Evolutionary conservation across 2,888 invertebrate genomes (phyloP).

Genomic region (Nomada hirtipes): DNA sequence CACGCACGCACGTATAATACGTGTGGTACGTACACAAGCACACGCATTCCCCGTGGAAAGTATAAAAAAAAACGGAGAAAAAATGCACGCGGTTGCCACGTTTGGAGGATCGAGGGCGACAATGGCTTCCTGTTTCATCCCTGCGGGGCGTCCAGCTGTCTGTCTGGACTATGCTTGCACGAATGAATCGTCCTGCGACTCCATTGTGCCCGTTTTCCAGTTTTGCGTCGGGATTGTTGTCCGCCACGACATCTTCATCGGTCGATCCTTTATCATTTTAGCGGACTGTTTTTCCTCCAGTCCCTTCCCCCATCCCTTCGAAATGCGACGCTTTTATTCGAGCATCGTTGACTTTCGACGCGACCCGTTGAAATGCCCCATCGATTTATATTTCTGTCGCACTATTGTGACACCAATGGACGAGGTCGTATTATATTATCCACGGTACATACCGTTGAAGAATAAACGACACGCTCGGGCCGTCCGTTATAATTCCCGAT

Average conservation of each 20-base stretch:
- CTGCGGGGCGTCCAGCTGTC: slow-evolving; percentile 77
- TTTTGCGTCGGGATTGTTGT: slow-evolving; percentile 63
- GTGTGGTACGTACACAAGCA: slow-evolving; percentile 15
- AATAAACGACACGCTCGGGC: neutral
- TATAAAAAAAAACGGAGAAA: slow-evolving; percentile 29
- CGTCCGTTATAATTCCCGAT: neutral
- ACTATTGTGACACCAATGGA: neutral
- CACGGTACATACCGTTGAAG: neutral
- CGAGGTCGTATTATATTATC: neutral
- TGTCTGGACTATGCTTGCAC: slow-evolving; percentile 69
- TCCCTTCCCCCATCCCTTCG: neutral
- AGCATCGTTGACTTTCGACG: slow-evolving; percentile 45
- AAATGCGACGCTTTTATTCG: slow-evolving; percentile 41
- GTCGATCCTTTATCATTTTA: slow-evolving; percentile 62
- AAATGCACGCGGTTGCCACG: slow-evolving; percentile 57
- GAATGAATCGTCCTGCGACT: slow-evolving; percentile 68
- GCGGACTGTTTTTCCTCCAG: slow-evolving; percentile 23
- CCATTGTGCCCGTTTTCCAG: slow-evolving; percentile 67
- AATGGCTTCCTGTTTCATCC: slow-evolving; percentile 78
- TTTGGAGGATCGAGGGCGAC: slow-evolving; percentile 70
- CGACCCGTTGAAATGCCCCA: slow-evolving; percentile 1
- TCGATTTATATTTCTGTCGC: neutral
- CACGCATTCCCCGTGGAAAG: slow-evolving; percentile 24
- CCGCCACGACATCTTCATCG: slow-evolving; percentile 67
- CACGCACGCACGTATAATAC: neutral